Conservation (phyloP, 64 coral and sea anemone genomes). For the Trachythela sp. region DNA sequence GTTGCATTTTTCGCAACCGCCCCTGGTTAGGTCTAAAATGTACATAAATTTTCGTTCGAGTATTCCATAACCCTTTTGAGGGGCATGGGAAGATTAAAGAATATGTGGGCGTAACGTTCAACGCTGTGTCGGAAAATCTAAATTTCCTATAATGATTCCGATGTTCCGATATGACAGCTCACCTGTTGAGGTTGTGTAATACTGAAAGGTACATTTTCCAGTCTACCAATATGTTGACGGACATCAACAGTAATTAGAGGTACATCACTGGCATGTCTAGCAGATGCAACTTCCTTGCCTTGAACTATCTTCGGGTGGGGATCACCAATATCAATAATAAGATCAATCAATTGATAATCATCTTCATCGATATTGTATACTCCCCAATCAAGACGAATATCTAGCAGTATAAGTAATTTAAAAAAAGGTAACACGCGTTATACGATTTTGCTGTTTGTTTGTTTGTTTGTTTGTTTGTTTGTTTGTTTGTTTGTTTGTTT, state of each 20-base stretch:
- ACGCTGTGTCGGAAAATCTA: no score
- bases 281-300: conserved; percentile 56
- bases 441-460: no score
- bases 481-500: no score
- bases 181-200: conserved; percentile 80
- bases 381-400: conserved; percentile 93
- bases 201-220: conserved; percentile 58
- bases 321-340: conserved; percentile 69
- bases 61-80: no score
- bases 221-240: conserved; percentile 60
- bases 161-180: not conserved
- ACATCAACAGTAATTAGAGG: conserved; percentile 78
- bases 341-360: conserved; percentile 70
- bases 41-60: no score
- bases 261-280: conserved; percentile 20
- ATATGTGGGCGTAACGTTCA: no score
- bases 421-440: no score
- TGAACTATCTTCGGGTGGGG: conserved; percentile 55
- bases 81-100: no score
- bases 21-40: no score
- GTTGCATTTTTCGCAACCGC: no score
- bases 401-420: not conserved
- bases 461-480: no score
- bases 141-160: no score
- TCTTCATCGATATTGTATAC: conserved; percentile 63